Evolutionary conservation across 2,888 invertebrate species (phyloP), one percentile per base, ranked within the genome.

Genomic region (Dastarcus helophoroides): DNA sequence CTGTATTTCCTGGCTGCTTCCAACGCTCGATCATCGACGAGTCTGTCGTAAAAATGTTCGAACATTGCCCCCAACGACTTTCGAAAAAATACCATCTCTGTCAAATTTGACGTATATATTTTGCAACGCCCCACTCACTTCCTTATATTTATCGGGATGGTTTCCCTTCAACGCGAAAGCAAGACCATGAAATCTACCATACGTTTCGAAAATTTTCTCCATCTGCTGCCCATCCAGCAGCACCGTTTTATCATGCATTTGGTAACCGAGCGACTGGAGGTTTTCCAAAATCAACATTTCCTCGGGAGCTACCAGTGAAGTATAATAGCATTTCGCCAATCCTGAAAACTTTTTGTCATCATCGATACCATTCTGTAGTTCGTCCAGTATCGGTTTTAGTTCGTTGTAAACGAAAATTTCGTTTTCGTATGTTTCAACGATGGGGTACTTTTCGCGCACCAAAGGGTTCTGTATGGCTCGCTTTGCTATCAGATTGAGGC

Each of bases 391-490:
- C 3, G 47, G 44, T 14, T 43, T 32, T 3, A 52, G 34, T n/a
- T 26, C 24, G 8, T 43, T 28, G 28, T 53, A 53, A 12, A 47
- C 40, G 22, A 29, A 36, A 6, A 47, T 47, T 40, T 53, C 51
- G 7, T 42, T 39, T 16, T 34, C 27, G 19, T 38, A 47, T 7
- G 32, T 26, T 11, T 30, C 9, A n/a, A 22, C 11, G 3, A 45
- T 33, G 3, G 40, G 38, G 4, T 33, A 19, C n/a, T 17, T 12
- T 3, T 36, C 25, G 21, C 44, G 29, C 3, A 41, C 8, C n/a
- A 10, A n/a, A 4, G 31, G 36, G 22, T 36, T 33, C 22, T 24
- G 14, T 17, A 38, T 28, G 10, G 34, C 33, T n/a, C 26, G 25
- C 29, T 41, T 41, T 7, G 39, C 22, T 1, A 36, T 32, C 6